phyloP scores from a whole-genome alignment of 2,888 invertebrate genomes.

The Autographa gamma region DNA sequence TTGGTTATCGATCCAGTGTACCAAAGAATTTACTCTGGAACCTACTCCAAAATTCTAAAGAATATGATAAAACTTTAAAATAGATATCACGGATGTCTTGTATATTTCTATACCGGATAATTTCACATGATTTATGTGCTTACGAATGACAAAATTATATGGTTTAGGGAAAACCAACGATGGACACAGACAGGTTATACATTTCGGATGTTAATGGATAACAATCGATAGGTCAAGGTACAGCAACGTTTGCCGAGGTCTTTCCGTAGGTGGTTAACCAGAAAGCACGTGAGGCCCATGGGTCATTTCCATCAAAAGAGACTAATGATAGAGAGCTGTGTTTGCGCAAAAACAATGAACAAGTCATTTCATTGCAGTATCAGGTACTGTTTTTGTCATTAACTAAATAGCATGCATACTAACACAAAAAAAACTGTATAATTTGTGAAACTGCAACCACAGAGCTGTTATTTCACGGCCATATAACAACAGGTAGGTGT shows the following conservation, averaged over 20 bases:
- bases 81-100: not conserved
- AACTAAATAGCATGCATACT: not conserved
- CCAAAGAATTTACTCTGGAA: too few species aligned
- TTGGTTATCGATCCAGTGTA: too few species aligned
- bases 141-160: not conserved
- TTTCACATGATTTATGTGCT: not conserved
- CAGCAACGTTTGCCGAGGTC: not conserved
- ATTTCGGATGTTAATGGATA: not conserved
- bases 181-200: not conserved
- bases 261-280: not conserved
- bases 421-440: constrained; percentile 12
- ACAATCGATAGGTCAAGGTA: not conserved
- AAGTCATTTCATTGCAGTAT: not conserved
- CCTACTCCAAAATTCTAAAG: too few species aligned
- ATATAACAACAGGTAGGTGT: constrained; percentile 11
- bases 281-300: too few species aligned
- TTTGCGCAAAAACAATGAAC: not conserved
- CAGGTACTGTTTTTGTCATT: not conserved
- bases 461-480: constrained; percentile 34
- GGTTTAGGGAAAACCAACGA: not conserved
- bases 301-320: too few species aligned
- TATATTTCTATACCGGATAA: not conserved
- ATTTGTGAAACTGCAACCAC: constrained; percentile 20
- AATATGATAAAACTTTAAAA: not conserved
- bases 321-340: not conserved